These are phyloP conservation scores for Heterotilapia buettikoferi DNA, from an alignment of 2,113 vertebrate genomes.

Conservation along the genomic window DNA sequence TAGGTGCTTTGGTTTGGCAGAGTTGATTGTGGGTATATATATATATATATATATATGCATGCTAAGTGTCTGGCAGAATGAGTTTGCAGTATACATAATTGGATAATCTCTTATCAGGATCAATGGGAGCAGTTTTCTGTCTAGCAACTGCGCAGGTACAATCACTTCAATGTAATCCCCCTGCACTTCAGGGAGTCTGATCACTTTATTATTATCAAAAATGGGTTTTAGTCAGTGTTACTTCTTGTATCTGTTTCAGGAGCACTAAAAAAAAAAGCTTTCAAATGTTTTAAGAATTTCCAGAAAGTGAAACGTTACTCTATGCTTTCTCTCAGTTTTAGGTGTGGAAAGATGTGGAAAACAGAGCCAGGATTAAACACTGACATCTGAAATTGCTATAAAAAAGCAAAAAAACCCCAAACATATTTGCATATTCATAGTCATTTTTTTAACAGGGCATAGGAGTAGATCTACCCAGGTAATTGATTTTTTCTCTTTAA, in stretches of 20 bases:
- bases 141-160: constrained; percentile 4
- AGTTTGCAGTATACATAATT: constrained; percentile 47
- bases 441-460: not conserved
- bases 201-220: not conserved
- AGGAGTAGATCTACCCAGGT: not conserved
- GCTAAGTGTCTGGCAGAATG: constrained; percentile 5
- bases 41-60: not conserved
- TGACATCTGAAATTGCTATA: not conserved
- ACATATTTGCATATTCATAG: not conserved
- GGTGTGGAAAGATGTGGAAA: not conserved
- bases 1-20: not conserved
- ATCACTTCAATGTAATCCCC: not conserved
- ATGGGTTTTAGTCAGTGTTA: not conserved
- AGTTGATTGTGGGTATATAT: not conserved
- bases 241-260: not conserved
- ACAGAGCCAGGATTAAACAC: not conserved
- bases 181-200: not conserved
- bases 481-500: too few relatives aligned
- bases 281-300: not conserved
- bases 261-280: not conserved
- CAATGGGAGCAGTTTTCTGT: constrained; percentile 41
- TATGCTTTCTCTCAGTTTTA: not conserved
- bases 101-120: constrained; percentile 52
- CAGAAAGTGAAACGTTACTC: not conserved
- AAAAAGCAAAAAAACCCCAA: fast-evolving